Conservation (phyloP, 2,888 invertebrate species). For the Parelbella ahira region DNA sequence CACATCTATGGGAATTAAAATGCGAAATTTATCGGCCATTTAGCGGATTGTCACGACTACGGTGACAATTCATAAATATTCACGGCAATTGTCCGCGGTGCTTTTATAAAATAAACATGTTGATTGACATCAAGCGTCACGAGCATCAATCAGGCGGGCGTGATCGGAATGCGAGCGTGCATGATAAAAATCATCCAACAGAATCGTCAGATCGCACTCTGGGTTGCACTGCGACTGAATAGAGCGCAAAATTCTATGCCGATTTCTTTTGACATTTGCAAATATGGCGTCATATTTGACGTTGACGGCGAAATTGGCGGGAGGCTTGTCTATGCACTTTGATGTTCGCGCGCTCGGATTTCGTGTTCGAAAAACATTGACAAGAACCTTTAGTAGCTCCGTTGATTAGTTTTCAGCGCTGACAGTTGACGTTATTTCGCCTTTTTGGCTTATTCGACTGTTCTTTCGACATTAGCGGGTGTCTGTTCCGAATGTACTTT, state of each 20-base stretch:
- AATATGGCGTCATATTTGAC: conserved; percentile 42
- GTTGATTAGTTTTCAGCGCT: conserved; percentile 39
- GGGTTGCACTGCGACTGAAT: conserved; percentile 23
- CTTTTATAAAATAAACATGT: conserved; percentile 57
- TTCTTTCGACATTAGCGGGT: conserved; percentile 35
- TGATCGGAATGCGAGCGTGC: conserved; percentile 43
- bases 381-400: conserved; percentile 37
- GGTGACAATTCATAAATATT: conserved; percentile 71
- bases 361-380: conserved; percentile 42
- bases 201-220: conserved; percentile 25
- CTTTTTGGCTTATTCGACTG: conserved; percentile 34
- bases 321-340: conserved; percentile 67
- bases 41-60: conserved; percentile 55
- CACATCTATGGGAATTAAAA: conserved; percentile 60
- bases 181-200: conserved; percentile 28
- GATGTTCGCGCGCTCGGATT: conserved; percentile 40
- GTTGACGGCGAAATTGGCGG: conserved; percentile 53
- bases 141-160: conserved; percentile 65
- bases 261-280: conserved; percentile 42
- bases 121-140: conserved; percentile 69
- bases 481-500: conserved; percentile 28
- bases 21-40: conserved; percentile 52
- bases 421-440: conserved; percentile 40
- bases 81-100: conserved; percentile 56
- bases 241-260: conserved; percentile 38